A percentile compares a stretch with the other conserved stretches of the same genome.
These are phyloP conservation scores for Athripsodes cinereus DNA, from an alignment of 2,888 invertebrate species.

Conservation along the genomic window DNA sequence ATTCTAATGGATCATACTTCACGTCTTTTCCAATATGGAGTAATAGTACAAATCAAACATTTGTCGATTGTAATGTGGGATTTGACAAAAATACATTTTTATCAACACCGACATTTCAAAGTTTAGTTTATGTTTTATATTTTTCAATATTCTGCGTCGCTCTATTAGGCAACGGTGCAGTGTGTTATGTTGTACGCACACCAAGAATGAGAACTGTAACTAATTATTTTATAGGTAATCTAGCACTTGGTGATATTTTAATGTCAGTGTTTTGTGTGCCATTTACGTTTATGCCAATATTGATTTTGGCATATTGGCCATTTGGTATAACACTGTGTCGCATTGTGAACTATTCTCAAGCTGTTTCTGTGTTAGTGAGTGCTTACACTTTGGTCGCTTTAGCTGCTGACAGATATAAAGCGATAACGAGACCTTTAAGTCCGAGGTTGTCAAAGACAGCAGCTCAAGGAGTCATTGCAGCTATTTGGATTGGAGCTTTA, in stretches of 20 bases:
- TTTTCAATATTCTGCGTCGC: conserved; percentile 55
- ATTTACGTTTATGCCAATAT: conserved; percentile 67
- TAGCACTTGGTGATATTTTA: conserved; percentile 72
- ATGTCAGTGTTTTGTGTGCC: conserved; percentile 77
- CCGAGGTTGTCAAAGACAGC: conserved; percentile 58
- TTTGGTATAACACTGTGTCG: conserved; percentile 69
- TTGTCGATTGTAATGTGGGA: conserved; percentile 4
- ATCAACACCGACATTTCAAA: conserved; percentile 43
- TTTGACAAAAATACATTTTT: conserved; percentile 17
- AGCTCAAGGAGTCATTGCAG: conserved; percentile 52
- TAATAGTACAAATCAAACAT: background rate
- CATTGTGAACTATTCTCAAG: conserved; percentile 64
- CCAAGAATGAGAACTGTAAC: conserved; percentile 75
- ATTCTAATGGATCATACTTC: background rate
- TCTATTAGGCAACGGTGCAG: conserved; percentile 57
- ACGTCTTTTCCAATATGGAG: background rate
- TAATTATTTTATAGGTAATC: conserved; percentile 71
- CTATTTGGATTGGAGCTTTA: conserved; percentile 63
- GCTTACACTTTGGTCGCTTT: conserved; percentile 78
- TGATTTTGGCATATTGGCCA: conserved; percentile 70
- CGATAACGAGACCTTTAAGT: conserved; percentile 71
- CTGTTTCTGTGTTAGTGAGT: conserved; percentile 62
- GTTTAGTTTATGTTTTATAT: conserved; percentile 54
- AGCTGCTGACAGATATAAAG: conserved; percentile 71
- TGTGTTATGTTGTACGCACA: conserved; percentile 68